Conservation (phyloP, 2,113 vertebrate species). For the Collichthys lucidus region DNA sequence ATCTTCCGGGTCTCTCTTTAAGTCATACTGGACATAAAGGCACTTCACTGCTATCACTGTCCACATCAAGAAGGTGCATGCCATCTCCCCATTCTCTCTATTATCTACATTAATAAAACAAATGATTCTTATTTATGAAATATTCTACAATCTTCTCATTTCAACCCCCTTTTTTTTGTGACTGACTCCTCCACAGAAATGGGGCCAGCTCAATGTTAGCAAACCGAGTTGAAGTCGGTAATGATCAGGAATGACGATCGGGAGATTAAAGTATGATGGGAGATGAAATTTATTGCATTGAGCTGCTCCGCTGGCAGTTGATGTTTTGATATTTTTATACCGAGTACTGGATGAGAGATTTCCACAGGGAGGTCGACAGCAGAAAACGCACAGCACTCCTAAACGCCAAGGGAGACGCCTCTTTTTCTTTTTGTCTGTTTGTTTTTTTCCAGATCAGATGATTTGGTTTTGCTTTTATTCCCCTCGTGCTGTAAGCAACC, state of each 20-base stretch:
- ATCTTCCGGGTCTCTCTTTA: conserved; percentile 29
- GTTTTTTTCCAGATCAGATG: conserved; percentile 19
- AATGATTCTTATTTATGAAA: conserved; percentile 51
- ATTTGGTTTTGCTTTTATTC: conserved; percentile 65
- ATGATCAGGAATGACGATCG: conserved; percentile 11
- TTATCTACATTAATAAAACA: conserved; percentile 50
- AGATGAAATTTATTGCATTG: conserved; percentile 74
- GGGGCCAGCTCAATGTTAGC: conserved; percentile 24
- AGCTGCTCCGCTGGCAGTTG: conserved; percentile 57
- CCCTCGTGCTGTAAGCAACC: neutral
- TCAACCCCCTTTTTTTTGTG: conserved; percentile 4
- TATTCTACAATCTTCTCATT: conserved; percentile 63
- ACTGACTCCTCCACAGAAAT: conserved; percentile 2
- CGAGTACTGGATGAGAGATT: conserved; percentile 16
- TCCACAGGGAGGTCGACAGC: conserved; percentile 19
- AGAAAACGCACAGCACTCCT: conserved; percentile 35
- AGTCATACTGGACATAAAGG: conserved; percentile 76
- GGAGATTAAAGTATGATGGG: conserved; percentile 32
- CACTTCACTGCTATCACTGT: conserved; percentile 78
- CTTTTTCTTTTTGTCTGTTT: neutral
- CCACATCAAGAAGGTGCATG: conserved; percentile 70
- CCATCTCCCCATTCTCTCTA: conserved; percentile 26
- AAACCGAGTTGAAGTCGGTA: neutral
- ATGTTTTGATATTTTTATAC: conserved; percentile 23
- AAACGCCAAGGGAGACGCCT: conserved; percentile 29